Percentiles rank a stretch among this genome's conserved stretches.
These are phyloP conservation scores for Drosophila repleta DNA, from an alignment of 1,140 invertebrate genomes.

Conservation along the genomic window DNA sequence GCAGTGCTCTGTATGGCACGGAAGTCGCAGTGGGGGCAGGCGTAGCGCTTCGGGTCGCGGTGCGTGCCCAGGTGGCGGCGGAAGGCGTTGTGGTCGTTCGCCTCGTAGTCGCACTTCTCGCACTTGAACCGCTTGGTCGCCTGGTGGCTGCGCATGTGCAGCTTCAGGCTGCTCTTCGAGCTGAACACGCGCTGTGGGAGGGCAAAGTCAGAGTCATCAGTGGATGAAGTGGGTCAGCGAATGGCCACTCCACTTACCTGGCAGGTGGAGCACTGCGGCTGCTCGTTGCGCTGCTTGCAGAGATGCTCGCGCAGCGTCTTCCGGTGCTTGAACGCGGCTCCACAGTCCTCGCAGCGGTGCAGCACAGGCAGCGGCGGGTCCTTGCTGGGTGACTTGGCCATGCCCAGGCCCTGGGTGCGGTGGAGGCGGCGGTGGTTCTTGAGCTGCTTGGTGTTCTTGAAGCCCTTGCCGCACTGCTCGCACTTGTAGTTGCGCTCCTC, in stretches of 20 bases:
- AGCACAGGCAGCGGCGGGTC: conserved; percentile 56
- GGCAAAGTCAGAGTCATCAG: background rate
- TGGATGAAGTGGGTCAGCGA: no score
- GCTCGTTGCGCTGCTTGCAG: conserved; percentile 72
- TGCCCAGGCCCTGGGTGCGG: conserved; percentile 80
- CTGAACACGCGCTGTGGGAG: conserved; percentile 86
- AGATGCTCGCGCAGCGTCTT: conserved; percentile 76
- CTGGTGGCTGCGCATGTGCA: conserved; percentile 89
- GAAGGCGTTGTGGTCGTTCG: conserved; percentile 92
- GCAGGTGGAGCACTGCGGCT: conserved; percentile 89
- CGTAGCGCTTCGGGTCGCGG: conserved; percentile 87
- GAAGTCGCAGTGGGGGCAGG: conserved; percentile 89
- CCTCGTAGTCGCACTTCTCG: conserved; percentile 89
- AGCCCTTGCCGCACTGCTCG: conserved; percentile 89
- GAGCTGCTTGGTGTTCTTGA: conserved; percentile 91
- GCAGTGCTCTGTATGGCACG: conserved; percentile 88
- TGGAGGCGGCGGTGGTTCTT: conserved; percentile 87
- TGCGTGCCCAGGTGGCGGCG: conserved; percentile 91
- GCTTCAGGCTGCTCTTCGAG: conserved; percentile 87
- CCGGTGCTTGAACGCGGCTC: conserved; percentile 71
- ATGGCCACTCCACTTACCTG: conserved; percentile 49
- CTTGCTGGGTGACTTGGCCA: conserved; percentile 85
- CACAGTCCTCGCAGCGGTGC: conserved; percentile 74
- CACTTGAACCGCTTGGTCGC: conserved; percentile 93
- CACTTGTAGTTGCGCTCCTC: conserved; percentile 87